Conservation (phyloP, 2,113 vertebrate species). For the Terrapene triunguis region DNA sequence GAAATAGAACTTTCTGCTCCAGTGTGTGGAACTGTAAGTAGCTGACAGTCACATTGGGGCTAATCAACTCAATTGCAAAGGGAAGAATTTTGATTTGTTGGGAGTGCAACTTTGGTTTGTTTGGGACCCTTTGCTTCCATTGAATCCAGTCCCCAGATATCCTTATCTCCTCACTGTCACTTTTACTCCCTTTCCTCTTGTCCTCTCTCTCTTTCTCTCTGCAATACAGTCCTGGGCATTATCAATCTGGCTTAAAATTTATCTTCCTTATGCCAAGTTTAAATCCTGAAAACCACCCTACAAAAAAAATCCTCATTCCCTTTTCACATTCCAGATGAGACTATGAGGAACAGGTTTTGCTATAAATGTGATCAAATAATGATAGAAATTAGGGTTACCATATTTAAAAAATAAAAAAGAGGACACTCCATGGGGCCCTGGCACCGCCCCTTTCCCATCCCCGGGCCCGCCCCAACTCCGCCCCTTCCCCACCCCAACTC, state of each 20-base stretch:
- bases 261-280: neutral
- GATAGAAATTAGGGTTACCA: no score
- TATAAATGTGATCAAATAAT: no score
- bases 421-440: no score
- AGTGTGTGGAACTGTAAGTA: neutral
- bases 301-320: rapidly evolving
- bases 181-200: neutral
- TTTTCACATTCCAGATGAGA: neutral
- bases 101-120: neutral
- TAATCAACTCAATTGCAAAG: neutral
- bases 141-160: neutral
- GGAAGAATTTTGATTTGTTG: neutral
- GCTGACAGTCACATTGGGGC: neutral
- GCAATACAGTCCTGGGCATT: no score
- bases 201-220: no score
- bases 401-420: no score
- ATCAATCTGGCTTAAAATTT: neutral
- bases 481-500: no score
- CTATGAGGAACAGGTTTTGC: no score
- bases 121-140: neutral
- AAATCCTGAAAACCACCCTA: neutral
- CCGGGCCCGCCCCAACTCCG: no score
- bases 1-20: neutral
- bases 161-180: neutral
- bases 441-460: no score